Conservation (phyloP, 1,140 invertebrate genomes). For the Euwallacea fornicatus region DNA sequence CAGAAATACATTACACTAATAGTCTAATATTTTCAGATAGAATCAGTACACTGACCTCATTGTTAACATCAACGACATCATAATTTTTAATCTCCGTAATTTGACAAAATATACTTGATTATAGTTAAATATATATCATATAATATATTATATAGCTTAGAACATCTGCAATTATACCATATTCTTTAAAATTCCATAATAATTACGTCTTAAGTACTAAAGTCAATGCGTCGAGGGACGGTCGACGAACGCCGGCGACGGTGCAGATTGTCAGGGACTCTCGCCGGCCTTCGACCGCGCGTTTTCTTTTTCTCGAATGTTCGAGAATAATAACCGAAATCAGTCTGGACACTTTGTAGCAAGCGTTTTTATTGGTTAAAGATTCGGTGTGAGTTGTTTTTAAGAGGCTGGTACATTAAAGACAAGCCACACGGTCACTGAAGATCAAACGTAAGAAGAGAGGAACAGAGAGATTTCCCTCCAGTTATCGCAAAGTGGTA, state of each 20-base stretch:
- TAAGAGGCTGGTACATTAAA: slow-evolving; percentile 36
- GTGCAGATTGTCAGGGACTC: slow-evolving; percentile 5
- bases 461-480: no score
- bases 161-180: slow-evolving; percentile 48
- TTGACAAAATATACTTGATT: slow-evolving; percentile 50
- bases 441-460: no score
- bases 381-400: slow-evolving; percentile 17
- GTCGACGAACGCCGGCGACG: slow-evolving; percentile 19
- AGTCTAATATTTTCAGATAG: slow-evolving; percentile 46
- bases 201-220: slow-evolving; percentile 39
- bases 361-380: slow-evolving; percentile 9
- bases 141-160: slow-evolving; percentile 44
- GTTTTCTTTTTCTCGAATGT: not conserved
- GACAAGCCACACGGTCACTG: slow-evolving; percentile 17
- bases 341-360: slow-evolving; percentile 27
- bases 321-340: slow-evolving; percentile 16
- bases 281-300: slow-evolving; percentile 15
- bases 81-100: slow-evolving; percentile 41
- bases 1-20: slow-evolving; percentile 47
- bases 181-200: slow-evolving; percentile 38
- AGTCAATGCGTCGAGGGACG: slow-evolving; percentile 28
- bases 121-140: slow-evolving; percentile 29
- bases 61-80: slow-evolving; percentile 41
- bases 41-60: slow-evolving; percentile 49
- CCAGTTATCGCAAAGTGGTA: no score